A percentile compares a stretch with the other conserved stretches of the same genome.
Conservation (phyloP, 2,888 invertebrate species). For the Brenthis ino region DNA sequence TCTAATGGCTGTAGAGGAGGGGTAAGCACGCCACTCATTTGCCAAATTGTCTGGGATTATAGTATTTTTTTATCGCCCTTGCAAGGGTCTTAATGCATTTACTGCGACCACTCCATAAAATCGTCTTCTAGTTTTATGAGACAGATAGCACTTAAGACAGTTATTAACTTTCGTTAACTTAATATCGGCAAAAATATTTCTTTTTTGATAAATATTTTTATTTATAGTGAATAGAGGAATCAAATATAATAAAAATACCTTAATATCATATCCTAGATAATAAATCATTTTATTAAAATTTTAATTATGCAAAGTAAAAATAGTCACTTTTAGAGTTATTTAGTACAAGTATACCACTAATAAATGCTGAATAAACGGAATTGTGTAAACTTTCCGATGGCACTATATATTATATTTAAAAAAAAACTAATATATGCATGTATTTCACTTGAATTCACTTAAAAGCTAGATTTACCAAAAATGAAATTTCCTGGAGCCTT, state of each 20-base stretch:
- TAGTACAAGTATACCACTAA: background rate
- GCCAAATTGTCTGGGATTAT: conserved; percentile 63
- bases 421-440: background rate
- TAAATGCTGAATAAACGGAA: conserved; percentile 1
- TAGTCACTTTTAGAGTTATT: no score
- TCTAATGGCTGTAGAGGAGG: conserved; percentile 51
- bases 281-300: no score
- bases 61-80: conserved; percentile 54
- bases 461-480: conserved; percentile 90
- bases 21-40: conserved; percentile 53
- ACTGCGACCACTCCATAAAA: conserved; percentile 36
- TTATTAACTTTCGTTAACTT: background rate
- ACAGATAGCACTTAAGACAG: conserved; percentile 14
- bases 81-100: conserved; percentile 44
- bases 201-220: background rate
- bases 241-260: no score
- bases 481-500: conserved; percentile 92
- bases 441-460: conserved; percentile 50
- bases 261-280: no score
- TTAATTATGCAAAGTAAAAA: no score
- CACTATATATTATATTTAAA: no score
- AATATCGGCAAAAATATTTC: background rate
- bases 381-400: no score
- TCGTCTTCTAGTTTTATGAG: conserved; percentile 35
- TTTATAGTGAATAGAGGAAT: no score